These are phyloP conservation scores for Rhinichthys klamathensis DNA, from an alignment of 2,113 vertebrate species.

Conservation along the genomic window DNA sequence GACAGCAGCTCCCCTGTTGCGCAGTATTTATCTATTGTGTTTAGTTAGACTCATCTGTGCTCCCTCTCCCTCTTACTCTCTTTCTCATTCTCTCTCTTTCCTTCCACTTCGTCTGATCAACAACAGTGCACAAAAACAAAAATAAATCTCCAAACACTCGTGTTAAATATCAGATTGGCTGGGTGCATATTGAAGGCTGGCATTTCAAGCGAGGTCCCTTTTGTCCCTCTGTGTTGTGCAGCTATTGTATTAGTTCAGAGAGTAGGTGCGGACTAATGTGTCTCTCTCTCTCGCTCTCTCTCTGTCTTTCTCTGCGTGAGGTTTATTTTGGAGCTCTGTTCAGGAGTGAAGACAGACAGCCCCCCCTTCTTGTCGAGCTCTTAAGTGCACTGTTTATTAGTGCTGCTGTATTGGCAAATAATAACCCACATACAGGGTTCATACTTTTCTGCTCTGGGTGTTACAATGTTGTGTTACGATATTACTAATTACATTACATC, in stretches of 20 bases:
- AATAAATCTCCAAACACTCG: constrained; percentile 64
- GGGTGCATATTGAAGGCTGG: constrained; percentile 57
- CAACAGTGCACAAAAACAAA: constrained; percentile 60
- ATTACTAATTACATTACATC: background rate
- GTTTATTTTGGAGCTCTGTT: constrained; percentile 36
- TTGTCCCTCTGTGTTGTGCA: constrained; percentile 41
- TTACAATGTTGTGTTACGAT: background rate
- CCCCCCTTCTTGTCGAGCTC: constrained; percentile 33
- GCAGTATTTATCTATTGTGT: constrained; percentile 75
- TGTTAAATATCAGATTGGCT: constrained; percentile 69
- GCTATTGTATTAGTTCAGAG: constrained; percentile 41
- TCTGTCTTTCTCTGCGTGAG: constrained; percentile 18
- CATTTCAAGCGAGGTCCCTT: constrained; percentile 60
- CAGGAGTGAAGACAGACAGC: constrained; percentile 24
- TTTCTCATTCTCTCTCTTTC: constrained; percentile 25
- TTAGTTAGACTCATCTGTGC: constrained; percentile 66
- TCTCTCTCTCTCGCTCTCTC: constrained; percentile 27
- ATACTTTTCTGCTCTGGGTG: background rate
- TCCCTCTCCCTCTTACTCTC: constrained; percentile 23
- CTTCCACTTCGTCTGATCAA: constrained; percentile 54
- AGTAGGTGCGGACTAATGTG: constrained; percentile 45
- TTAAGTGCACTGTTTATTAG: constrained; percentile 36
- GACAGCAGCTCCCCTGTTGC: constrained; percentile 77
- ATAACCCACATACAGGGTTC: background rate
- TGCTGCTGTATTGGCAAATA: constrained; percentile 37